Percentiles rank a stretch among this genome's conserved stretches.
Evolutionary conservation across 1,140 invertebrate genomes (phyloP).

Genomic region (Drosophila nigromelanica): DNA sequence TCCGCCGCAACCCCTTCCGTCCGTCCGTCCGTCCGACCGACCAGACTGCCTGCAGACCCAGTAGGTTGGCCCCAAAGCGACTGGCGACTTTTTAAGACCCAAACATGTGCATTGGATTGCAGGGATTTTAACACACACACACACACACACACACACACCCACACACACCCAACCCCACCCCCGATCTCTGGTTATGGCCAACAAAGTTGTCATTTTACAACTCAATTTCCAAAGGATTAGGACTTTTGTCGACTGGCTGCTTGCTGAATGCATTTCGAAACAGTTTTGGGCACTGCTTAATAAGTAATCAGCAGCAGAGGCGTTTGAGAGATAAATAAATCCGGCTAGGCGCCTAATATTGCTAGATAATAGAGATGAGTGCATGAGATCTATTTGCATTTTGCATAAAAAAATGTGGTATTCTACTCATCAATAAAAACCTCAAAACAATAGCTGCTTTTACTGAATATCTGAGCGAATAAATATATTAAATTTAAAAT

Average conservation of each 20-base stretch:
- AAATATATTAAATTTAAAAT: too few relatives aligned
- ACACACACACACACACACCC: too few relatives aligned
- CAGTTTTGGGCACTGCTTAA: conserved; percentile 9
- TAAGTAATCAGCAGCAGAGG: neutral
- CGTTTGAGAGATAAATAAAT: neutral
- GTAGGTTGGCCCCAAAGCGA: conserved; percentile 1
- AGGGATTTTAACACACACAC: neutral
- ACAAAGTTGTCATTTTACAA: conserved; percentile 49
- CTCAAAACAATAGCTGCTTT: too few relatives aligned
- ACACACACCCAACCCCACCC: neutral
- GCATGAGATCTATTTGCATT: neutral
- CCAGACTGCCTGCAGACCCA: neutral
- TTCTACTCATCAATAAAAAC: too few relatives aligned
- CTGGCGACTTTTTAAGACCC: conserved; percentile 37
- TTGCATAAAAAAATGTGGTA: too few relatives aligned
- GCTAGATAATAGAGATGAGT: neutral
- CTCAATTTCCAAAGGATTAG: conserved; percentile 55
- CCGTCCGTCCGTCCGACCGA: neutral
- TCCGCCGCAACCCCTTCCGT: neutral
- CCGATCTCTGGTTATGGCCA: neutral
- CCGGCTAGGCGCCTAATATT: neutral
- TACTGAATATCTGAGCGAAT: too few relatives aligned
- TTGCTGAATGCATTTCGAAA: conserved; percentile 24
- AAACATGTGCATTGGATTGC: conserved; percentile 40
- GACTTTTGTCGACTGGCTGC: conserved; percentile 10